These are phyloP conservation scores for Cremastinae sp. DNA, from an alignment of 2,888 invertebrate species.

Conservation along the genomic window DNA sequence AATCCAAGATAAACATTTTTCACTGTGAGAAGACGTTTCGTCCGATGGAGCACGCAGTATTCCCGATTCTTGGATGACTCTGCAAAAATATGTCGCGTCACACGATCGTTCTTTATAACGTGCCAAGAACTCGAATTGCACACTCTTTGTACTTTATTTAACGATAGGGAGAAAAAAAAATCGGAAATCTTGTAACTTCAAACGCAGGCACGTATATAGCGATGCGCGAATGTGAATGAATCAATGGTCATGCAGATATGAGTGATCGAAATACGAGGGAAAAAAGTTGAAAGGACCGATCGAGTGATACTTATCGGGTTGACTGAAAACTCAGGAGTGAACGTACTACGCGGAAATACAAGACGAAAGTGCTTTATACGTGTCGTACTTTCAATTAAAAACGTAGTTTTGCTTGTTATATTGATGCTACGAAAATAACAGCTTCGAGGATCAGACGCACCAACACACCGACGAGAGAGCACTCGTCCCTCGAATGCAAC, in stretches of 20 bases:
- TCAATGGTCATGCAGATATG: conserved; percentile 28
- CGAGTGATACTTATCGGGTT: not conserved
- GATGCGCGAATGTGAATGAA: conserved; percentile 40
- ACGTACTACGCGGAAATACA: not conserved
- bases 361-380: not conserved
- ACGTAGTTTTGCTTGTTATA: conserved; percentile 33
- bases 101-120: conserved; percentile 20
- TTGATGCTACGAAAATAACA: conserved; percentile 61
- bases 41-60: conserved; percentile 14
- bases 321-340: conserved; percentile 7
- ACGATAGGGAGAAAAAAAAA: conserved; percentile 20
- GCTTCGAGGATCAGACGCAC: conserved; percentile 33
- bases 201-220: conserved; percentile 8
- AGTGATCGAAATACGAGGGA: not conserved
- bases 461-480: conserved; percentile 26
- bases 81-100: conserved; percentile 71
- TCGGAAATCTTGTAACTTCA: conserved; percentile 15
- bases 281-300: conserved; percentile 1
- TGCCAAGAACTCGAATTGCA: conserved; percentile 39
- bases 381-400: not conserved
- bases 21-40: conserved; percentile 56
- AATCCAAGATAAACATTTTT: conserved; percentile 96
- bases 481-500: conserved; percentile 39
- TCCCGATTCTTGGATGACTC: conserved; percentile 74
- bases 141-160: conserved; percentile 13